Conservation (phyloP, 2,888 invertebrate genomes). For the Timema cristinae region DNA sequence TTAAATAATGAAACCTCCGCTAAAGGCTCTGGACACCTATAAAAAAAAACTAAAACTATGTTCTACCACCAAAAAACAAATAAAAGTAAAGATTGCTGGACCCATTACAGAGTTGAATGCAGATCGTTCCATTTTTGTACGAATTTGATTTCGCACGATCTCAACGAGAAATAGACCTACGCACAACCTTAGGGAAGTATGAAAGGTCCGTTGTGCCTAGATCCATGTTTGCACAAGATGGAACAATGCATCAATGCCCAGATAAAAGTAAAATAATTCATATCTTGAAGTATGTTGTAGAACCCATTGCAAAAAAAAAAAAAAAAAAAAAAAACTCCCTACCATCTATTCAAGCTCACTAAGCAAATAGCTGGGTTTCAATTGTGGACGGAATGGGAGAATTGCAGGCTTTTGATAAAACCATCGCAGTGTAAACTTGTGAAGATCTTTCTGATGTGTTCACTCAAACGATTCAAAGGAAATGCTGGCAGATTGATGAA, state of each 20-base stretch:
- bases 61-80: background rate
- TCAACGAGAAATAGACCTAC: conserved; percentile 11
- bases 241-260: background rate
- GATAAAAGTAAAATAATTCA: conserved; percentile 1
- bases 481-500: too few species aligned
- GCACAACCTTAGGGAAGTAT: conserved; percentile 6
- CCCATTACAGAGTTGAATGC: conserved; percentile 3
- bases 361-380: too few species aligned
- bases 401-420: too few species aligned
- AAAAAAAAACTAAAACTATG: conserved; percentile 7
- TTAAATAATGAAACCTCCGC: conserved; percentile 11
- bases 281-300: background rate
- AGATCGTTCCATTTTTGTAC: background rate
- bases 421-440: too few species aligned
- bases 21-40: conserved; percentile 4
- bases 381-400: too few species aligned
- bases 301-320: too few species aligned
- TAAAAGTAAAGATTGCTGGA: background rate
- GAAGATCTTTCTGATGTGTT: too few species aligned
- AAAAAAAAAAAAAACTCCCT: too few species aligned
- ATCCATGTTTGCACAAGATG: background rate
- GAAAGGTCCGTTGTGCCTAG: background rate
- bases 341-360: too few species aligned
- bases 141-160: conserved; percentile 2
- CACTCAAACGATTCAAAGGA: too few species aligned